Evolutionary conservation across 2,113 vertebrate species (phyloP), one percentile per base, ranked within the genome.

Genomic region (Rutilus rutilus): DNA sequence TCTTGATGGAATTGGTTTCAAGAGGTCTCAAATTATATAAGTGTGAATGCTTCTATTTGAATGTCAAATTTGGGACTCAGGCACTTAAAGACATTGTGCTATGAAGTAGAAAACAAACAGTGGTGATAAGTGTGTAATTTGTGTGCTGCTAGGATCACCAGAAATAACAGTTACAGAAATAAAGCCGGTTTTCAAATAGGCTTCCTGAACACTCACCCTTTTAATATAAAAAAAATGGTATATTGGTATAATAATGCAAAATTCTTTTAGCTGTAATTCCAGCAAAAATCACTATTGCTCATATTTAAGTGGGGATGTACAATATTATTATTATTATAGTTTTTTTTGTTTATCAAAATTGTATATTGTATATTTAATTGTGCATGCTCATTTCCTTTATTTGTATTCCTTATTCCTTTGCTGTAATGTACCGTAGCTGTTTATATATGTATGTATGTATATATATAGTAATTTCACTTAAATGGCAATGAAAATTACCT

Each of bases 1-100:
- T 45, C 11, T n/a, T 74, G 71, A 12, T 74, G 12, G 42, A 74
- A 74, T 75, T 74, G 1, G 71, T 74, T 74, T 74, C n/a, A 74
- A 75, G 42, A 47, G 71, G 21, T 47, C 12, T 74, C 47, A 14
- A 74, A 25, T 74, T 47, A 74, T 74, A 8, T 8, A 73, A 45
- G 69, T 73, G 39, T 23, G 25, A 39, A 42, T 74, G 42, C 23
- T 74, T 73, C 21, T 73, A 21, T 73, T 73, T 73, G 36, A 45
- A 45, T 73, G 69, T 71, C 39, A 45, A 12, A 5, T 11, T 25
- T 23, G 7, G 23, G 11, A 47, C 42, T 74, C 42, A 7, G 25
- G 71, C 23, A 25, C 23, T 73, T 74, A 45, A 6, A 74, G 47
- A 74, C 23, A n/a, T 74, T 23, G 14, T 47, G 71, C n/a, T 62